Conservation (phyloP, 2,113 vertebrate species). For the Nibea albiflora region DNA sequence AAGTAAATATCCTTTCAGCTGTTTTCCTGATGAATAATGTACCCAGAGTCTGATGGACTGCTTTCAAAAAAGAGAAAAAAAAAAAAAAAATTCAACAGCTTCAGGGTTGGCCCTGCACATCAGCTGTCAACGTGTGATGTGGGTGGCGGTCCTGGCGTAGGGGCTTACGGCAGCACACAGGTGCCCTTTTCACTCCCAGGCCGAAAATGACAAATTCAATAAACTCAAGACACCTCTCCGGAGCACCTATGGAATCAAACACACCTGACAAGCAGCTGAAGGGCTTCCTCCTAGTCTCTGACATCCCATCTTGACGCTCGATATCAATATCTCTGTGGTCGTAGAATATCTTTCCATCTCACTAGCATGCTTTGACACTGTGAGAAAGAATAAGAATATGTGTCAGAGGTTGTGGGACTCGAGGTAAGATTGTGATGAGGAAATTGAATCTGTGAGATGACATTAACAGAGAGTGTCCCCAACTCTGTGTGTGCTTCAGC, state of each 20-base stretch:
- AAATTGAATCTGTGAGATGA: constrained; percentile 92
- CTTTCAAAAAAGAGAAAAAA: constrained; percentile 59
- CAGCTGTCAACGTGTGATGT: constrained; percentile 79
- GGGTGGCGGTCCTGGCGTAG: constrained; percentile 55
- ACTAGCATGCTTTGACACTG: constrained; percentile 68
- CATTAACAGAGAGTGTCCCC: constrained; percentile 90
- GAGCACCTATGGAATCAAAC: constrained; percentile 74
- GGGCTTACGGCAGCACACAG: constrained; percentile 76
- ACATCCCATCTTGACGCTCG: constrained; percentile 68
- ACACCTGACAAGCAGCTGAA: constrained; percentile 82
- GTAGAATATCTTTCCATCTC: constrained; percentile 68
- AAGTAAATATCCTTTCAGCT: constrained; percentile 72
- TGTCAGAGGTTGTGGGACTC: constrained; percentile 79
- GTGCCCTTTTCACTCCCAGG: constrained; percentile 81
- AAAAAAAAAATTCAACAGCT: constrained; percentile 57
- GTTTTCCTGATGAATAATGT: constrained; percentile 76
- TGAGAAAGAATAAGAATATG: constrained; percentile 80
- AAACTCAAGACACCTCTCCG: constrained; percentile 77
- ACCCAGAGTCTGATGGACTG: constrained; percentile 49
- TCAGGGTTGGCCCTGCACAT: constrained; percentile 69
- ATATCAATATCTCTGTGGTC: constrained; percentile 72
- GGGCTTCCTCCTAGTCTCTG: constrained; percentile 72
- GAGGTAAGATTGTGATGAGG: constrained; percentile 88
- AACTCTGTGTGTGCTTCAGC: constrained; percentile 84
- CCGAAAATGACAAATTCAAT: constrained; percentile 86